Percentiles rank a stretch among this genome's conserved stretches.
These are phyloP conservation scores for Gari tellinella DNA, from an alignment of 2,888 invertebrate genomes.

Conservation along the genomic window DNA sequence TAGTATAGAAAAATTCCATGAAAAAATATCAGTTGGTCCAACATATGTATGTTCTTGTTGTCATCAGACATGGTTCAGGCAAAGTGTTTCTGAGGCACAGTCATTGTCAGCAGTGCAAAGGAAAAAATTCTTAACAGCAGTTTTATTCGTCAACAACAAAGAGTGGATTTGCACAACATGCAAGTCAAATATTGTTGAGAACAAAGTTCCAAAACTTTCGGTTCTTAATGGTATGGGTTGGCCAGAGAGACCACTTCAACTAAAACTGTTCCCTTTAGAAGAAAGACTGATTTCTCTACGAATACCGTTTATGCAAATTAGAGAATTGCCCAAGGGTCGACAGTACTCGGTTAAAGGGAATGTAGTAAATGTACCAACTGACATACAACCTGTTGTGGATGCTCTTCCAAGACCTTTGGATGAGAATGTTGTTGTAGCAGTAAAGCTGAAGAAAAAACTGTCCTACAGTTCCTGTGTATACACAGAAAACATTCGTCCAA, in stretches of 20 bases:
- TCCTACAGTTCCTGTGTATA: constrained; percentile 25
- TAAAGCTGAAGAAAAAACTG: constrained; percentile 53
- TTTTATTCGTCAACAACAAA: background rate
- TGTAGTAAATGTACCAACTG: constrained; percentile 57
- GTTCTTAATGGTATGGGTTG: constrained; percentile 7
- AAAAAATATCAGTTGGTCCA: constrained; percentile 7
- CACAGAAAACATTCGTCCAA: constrained; percentile 42
- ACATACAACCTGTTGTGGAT: constrained; percentile 45
- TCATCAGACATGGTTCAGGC: constrained; percentile 19
- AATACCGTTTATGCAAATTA: constrained; percentile 26
- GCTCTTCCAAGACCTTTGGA: constrained; percentile 13
- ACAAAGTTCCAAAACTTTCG: constrained; percentile 10
- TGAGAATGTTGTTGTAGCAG: constrained; percentile 48
- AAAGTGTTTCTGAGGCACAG: constrained; percentile 11
- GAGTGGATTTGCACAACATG: constrained; percentile 18
- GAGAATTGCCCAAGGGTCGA: constrained; percentile 23
- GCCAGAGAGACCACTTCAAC: constrained; percentile 5
- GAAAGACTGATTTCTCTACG: constrained; percentile 11
- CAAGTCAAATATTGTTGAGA: constrained; percentile 1
- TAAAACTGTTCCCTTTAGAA: constrained; percentile 7
- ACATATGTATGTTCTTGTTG: constrained; percentile 4
- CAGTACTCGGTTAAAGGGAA: constrained; percentile 56
- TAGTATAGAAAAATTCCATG: constrained; percentile 13
- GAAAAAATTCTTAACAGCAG: background rate
- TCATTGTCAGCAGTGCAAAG: background rate